These are phyloP conservation scores for Andrena flavipes DNA, from an alignment of 2,888 invertebrate genomes.

Conservation along the genomic window DNA sequence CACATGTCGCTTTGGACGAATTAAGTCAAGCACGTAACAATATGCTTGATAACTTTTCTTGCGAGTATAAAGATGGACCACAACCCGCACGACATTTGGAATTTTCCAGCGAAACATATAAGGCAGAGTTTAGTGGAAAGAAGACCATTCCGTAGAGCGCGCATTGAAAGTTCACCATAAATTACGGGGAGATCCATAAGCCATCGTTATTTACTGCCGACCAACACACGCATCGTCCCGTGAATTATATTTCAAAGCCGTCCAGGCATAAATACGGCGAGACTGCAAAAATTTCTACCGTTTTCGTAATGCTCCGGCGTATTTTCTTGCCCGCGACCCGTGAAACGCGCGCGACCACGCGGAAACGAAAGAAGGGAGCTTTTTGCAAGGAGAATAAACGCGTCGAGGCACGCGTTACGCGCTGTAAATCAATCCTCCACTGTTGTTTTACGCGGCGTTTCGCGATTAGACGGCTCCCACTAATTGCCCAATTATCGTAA, in stretches of 20 bases:
- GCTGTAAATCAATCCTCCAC: slow-evolving; percentile 43
- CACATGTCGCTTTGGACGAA: too few species aligned
- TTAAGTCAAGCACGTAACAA: too few species aligned
- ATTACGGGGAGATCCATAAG: slow-evolving; percentile 33
- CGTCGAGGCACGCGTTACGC: background rate
- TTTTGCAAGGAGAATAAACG: background rate
- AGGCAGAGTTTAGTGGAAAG: background rate
- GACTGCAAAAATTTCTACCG: slow-evolving; percentile 29
- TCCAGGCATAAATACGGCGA: slow-evolving; percentile 39
- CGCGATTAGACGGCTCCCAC: slow-evolving; percentile 34
- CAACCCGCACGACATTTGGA: background rate
- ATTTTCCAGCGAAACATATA: background rate
- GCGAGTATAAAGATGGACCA: background rate
- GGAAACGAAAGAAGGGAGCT: background rate
- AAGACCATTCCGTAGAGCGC: background rate
- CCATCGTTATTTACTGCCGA: slow-evolving; percentile 39
- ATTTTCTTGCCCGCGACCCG: background rate
- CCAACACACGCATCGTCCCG: slow-evolving; percentile 26
- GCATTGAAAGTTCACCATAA: slow-evolving; percentile 32
- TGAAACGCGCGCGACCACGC: background rate
- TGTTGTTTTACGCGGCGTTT: slow-evolving; percentile 25
- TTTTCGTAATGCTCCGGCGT: background rate
- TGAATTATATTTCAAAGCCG: slow-evolving; percentile 36
- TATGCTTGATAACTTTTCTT: background rate
- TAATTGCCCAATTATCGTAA: slow-evolving; percentile 51